Base-by-base conservation (phyloP, 2,888 invertebrate genomes). In the Amphipoea oculea region DNA sequence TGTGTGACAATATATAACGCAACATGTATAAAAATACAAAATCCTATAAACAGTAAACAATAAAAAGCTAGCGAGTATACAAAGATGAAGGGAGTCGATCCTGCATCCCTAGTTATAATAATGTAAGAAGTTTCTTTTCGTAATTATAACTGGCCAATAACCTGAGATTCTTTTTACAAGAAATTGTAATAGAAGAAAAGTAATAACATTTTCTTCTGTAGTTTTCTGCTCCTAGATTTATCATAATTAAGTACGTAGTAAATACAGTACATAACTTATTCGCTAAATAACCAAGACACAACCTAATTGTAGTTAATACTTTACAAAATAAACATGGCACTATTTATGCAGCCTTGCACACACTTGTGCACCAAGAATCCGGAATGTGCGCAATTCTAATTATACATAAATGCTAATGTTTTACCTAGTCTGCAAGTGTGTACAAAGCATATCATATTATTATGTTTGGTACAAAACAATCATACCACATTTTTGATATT, bases 241-340 rank as follows among this genome's bases (percentile, higher is more conserved):
- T 42, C 57, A 73, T 73, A 71, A 65, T 87, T 81, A 84, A 88
- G 84, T 89, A 89, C 77, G 81, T 65, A 78, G 75, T 83, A 81
- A 76, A 77, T 71, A 72, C 20, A 73, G 12, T 74, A 78, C 45
- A 82, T 76, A 17, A 60, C 76, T 79, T 89, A 90, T 48, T 78
- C 48, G 76, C 84, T 88, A 88, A 80, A 77, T 71, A 83, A 79
- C 75, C 73, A 84, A 48, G 54, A 86, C 82, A 85, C 86, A 87
- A 91, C 85, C 83, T 90, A 86, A 89, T 57, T 66, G 11, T 80
- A 20, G 11, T 11, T n/a, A 87, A 83, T 87, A 87, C 86, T 82
- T 77, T 82, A 88, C 88, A 90, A 71, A 86, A 87, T 89, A 88
- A 89, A 90, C 89, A 93, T 93, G 93, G 93, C 93, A 93, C 93